Percentiles rank a stretch among this genome's conserved stretches.
Conservation (phyloP, 2,888 invertebrate species). For the Beris chalybata region DNA sequence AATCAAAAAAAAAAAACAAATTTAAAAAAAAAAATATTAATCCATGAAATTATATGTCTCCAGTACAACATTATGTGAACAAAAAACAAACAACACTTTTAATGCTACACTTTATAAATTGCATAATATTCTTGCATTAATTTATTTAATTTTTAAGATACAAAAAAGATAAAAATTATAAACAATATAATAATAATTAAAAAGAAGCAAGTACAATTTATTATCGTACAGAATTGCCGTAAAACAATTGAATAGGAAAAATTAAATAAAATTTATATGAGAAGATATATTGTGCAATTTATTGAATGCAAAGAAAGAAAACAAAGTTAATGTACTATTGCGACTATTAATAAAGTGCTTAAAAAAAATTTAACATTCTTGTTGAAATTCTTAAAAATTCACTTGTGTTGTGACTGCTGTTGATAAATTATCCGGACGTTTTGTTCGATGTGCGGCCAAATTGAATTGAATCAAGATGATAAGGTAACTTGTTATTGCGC, state of each 20-base stretch:
- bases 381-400: not conserved
- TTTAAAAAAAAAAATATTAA: conserved; percentile 6
- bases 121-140: conserved; percentile 18
- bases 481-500: conserved; percentile 55
- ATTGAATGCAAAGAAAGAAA: conserved; percentile 13
- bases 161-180: too few relatives aligned
- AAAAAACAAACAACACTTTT: conserved; percentile 3
- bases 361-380: conserved; percentile 30
- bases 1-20: conserved; percentile 14
- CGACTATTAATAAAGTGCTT: conserved; percentile 39
- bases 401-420: conserved; percentile 7
- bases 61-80: conserved; percentile 20
- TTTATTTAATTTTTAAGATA: conserved; percentile 13
- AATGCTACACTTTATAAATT: conserved; percentile 29
- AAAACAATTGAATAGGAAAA: too few relatives aligned
- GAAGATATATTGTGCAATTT: conserved; percentile 25
- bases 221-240: too few relatives aligned
- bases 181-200: not conserved
- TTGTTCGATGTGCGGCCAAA: conserved; percentile 54
- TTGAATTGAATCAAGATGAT: conserved; percentile 57
- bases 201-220: too few relatives aligned
- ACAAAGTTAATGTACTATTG: conserved; percentile 36
- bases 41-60: conserved; percentile 10
- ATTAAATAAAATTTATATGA: conserved; percentile 22
- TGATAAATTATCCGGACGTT: conserved; percentile 42